These are phyloP conservation scores for Aegithalos caudatus DNA, from an alignment of 2,113 vertebrate genomes.

Conservation along the genomic window DNA sequence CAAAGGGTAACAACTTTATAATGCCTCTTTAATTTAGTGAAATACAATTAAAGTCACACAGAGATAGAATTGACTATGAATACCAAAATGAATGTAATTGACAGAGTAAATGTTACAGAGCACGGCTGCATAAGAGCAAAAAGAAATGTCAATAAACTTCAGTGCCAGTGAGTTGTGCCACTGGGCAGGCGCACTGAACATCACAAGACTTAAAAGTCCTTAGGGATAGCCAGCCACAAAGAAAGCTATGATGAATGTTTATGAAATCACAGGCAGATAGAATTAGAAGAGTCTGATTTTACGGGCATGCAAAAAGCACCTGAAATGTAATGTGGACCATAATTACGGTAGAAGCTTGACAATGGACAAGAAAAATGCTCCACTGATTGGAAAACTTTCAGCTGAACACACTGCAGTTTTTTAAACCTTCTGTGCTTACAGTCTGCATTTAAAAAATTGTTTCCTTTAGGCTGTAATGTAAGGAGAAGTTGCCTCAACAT, in stretches of 20 bases:
- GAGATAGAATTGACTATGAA: conserved; percentile 72
- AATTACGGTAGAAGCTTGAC: not conserved
- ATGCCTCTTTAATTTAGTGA: conserved; percentile 79
- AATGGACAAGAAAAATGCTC: conserved; percentile 15
- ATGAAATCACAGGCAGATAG: not conserved
- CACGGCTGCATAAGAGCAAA: conserved; percentile 33
- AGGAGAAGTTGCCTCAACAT: not conserved
- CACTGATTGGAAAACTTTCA: conserved; percentile 38
- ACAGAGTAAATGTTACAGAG: conserved; percentile 69
- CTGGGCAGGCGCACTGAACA: not conserved
- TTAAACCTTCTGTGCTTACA: not conserved
- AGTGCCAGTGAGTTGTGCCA: not conserved
- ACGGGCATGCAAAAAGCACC: not conserved
- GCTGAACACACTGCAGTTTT: not conserved
- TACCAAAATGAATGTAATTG: conserved; percentile 70
- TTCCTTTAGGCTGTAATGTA: not conserved
- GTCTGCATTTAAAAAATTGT: not conserved
- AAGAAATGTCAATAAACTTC: conserved; percentile 58
- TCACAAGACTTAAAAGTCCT: not conserved
- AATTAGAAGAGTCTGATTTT: not conserved
- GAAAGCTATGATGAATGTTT: not conserved
- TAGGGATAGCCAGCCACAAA: not conserved
- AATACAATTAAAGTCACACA: conserved; percentile 78
- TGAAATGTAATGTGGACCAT: not conserved
- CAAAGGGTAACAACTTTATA: conserved; percentile 81